Evolutionary conservation across 2,113 vertebrate genomes (phyloP).

Genomic region (Axis porcinus): DNA sequence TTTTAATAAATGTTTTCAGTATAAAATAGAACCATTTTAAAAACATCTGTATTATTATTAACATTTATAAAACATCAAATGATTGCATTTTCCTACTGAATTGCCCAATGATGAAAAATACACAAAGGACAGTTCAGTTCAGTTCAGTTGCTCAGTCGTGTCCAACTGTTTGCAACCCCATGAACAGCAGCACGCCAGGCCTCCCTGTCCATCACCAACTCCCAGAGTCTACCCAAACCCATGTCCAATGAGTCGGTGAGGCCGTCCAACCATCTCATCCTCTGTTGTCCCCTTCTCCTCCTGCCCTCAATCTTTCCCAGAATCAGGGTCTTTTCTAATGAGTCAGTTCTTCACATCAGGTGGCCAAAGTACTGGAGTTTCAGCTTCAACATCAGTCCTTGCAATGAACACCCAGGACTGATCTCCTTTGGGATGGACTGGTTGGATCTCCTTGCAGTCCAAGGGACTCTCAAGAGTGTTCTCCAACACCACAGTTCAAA

Average conservation of each 20-base stretch:
- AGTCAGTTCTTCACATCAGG: neutral
- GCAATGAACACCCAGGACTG: neutral
- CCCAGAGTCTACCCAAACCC: fast-evolving
- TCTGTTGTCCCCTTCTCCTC: neutral
- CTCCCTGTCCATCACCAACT: neutral
- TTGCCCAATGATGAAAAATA: neutral
- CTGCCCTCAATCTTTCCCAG: neutral
- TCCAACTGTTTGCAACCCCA: fast-evolving
- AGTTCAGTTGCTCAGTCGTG: fast-evolving
- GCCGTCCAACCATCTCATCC: neutral
- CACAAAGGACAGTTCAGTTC: neutral
- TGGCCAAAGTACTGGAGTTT: neutral
- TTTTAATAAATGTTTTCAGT: neutral
- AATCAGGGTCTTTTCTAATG: neutral
- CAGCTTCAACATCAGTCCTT: neutral
- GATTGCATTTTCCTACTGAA: neutral
- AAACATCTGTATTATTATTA: neutral
- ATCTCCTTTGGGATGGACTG: neutral
- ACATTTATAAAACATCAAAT: neutral
- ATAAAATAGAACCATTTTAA: neutral
- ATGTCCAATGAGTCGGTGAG: neutral
- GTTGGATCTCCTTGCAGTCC: neutral
- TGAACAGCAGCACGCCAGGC: neutral
- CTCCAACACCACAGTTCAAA: neutral
- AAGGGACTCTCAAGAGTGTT: neutral